These are phyloP conservation scores for Stictonetta naevosa DNA, from an alignment of 2,113 vertebrate species.

Conservation along the genomic window DNA sequence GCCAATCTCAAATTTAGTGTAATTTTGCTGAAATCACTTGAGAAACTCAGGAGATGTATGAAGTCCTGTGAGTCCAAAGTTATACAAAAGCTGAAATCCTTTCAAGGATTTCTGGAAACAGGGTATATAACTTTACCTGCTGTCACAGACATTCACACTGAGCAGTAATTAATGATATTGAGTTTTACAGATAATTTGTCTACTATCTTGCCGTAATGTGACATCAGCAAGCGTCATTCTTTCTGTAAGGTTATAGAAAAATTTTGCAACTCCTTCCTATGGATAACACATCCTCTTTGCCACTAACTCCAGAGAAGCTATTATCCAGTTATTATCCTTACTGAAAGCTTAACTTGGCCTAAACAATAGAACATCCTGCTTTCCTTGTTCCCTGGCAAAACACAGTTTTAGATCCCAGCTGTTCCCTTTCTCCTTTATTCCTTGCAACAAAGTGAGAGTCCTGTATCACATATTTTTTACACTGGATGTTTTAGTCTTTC, in stretches of 20 bases:
- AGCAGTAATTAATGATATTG: neutral
- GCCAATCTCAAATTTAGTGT: neutral
- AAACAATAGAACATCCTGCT: neutral
- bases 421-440: neutral
- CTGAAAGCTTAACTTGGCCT: neutral
- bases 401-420: neutral
- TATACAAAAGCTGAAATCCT: neutral
- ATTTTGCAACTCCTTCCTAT: neutral
- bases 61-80: neutral
- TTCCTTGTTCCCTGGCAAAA: neutral
- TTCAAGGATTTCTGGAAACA: neutral
- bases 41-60: neutral
- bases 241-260: neutral
- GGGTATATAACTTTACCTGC: neutral
- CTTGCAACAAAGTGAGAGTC: neutral
- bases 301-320: neutral
- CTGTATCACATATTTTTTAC: no score
- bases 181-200: neutral
- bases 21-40: neutral
- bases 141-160: neutral
- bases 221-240: neutral
- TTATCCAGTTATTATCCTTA: neutral
- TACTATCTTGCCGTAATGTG: accelerated
- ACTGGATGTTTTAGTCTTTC: neutral
- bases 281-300: neutral